These are phyloP conservation scores for Drosophila anomelani DNA, from an alignment of 2,888 invertebrate genomes.

Conservation along the genomic window DNA sequence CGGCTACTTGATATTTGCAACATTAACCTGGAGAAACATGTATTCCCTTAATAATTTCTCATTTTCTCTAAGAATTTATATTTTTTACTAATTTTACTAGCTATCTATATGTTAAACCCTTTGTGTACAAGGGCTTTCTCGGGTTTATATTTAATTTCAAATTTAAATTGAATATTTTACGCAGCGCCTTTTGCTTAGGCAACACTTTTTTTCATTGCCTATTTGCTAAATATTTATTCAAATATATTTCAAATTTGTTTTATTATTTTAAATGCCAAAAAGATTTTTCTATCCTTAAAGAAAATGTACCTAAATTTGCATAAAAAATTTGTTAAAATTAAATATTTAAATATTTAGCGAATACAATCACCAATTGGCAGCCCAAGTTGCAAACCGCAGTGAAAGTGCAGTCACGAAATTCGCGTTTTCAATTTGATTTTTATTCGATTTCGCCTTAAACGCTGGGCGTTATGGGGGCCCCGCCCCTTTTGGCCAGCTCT, in stretches of 20 bases:
- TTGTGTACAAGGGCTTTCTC: not conserved
- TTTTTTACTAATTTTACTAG: not conserved
- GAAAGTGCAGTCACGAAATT: constrained; percentile 27
- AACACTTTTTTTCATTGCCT: not conserved
- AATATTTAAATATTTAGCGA: not conserved
- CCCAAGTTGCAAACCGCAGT: constrained; percentile 12
- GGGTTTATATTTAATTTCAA: not conserved
- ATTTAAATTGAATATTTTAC: not conserved
- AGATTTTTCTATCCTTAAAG: accelerated
- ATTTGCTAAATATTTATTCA: not conserved
- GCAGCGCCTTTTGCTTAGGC: constrained; percentile 5
- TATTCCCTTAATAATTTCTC: not conserved
- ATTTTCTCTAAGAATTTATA: not conserved
- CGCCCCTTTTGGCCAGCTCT: constrained; percentile 38
- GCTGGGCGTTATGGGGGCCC: constrained; percentile 14
- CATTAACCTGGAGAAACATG: too few species aligned
- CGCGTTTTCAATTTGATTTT: constrained; percentile 22
- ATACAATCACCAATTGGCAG: not conserved
- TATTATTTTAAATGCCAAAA: too few species aligned
- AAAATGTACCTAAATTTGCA: not conserved
- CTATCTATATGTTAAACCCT: not conserved
- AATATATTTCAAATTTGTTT: not conserved
- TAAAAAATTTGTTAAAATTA: too few species aligned
- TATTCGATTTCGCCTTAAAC: constrained; percentile 30
- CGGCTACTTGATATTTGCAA: constrained; percentile 1